Conservation (phyloP, 2,888 invertebrate genomes). For the Caenorhabditis sp. region DNA sequence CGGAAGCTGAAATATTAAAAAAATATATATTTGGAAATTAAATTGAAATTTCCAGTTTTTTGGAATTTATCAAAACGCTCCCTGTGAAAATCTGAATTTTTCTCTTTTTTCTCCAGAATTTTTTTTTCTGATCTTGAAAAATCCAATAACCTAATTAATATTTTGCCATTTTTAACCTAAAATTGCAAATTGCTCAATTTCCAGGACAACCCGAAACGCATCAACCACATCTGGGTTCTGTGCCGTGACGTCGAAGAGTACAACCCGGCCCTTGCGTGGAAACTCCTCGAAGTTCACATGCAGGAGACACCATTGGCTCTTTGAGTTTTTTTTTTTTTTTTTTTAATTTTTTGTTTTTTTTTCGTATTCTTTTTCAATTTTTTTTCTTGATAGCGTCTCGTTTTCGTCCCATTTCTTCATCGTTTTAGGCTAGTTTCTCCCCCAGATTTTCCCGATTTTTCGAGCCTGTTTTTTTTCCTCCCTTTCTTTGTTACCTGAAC, state of each 20-base stretch:
- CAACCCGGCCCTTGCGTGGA: conserved; percentile 96
- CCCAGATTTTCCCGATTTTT: conserved; percentile 20
- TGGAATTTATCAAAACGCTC: too few relatives aligned
- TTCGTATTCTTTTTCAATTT: conserved; percentile 15
- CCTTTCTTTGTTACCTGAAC: conserved; percentile 44
- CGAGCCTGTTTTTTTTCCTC: conserved; percentile 4
- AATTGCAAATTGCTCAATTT: conserved; percentile 22
- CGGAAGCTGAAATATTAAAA: too few relatives aligned
- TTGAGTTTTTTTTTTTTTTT: conserved; percentile 46
- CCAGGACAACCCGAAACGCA: conserved; percentile 92
- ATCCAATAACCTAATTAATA: neutral
- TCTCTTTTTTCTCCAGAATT: too few relatives aligned
- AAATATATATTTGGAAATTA: too few relatives aligned
- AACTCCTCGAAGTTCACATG: conserved; percentile 89
- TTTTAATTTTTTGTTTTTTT: conserved; percentile 9
- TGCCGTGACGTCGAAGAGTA: conserved; percentile 95
- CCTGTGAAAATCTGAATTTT: too few relatives aligned
- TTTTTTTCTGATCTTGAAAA: too few relatives aligned
- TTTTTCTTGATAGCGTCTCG: too few relatives aligned
- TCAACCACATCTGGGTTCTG: conserved; percentile 97
- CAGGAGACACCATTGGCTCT: conserved; percentile 78
- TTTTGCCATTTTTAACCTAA: neutral
- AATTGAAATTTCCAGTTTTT: neutral
- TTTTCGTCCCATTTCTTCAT: too few relatives aligned
- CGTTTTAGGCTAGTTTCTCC: conserved; percentile 41